Percentiles rank a stretch among this genome's conserved stretches.
These are phyloP conservation scores for Nezara viridula DNA, from an alignment of 2,888 invertebrate genomes.

Conservation along the genomic window DNA sequence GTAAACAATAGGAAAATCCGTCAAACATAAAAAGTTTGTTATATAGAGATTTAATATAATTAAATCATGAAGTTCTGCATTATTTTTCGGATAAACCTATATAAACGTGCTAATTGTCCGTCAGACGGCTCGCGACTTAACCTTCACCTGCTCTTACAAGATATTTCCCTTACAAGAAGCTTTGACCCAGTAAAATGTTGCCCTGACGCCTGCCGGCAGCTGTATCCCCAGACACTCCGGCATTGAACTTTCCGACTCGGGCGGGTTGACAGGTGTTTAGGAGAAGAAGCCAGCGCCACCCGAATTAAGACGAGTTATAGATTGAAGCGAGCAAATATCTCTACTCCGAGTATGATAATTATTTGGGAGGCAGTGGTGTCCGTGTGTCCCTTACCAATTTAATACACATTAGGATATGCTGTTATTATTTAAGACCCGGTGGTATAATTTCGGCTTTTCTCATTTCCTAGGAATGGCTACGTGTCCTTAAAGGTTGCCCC, in stretches of 20 bases:
- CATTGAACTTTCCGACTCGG: neutral
- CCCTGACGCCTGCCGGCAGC: neutral
- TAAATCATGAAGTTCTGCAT: no score
- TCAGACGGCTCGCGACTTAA: no score
- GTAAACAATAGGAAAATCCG: no score
- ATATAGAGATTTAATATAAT: no score
- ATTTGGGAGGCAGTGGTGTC: neutral
- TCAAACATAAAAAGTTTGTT: no score
- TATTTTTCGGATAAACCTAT: no score
- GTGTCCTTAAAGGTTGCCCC: neutral
- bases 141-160: no score
- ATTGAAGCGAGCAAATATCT: slow-evolving; percentile 11
- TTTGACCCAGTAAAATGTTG: neutral
- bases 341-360: neutral
- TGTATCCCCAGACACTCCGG: neutral
- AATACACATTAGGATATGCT: neutral
- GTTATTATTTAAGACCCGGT: neutral
- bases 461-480: neutral
- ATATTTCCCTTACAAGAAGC: neutral
- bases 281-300: neutral
- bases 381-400: neutral
- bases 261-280: slow-evolving; percentile 14
- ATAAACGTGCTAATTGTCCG: no score
- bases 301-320: neutral
- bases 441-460: neutral